Evolutionary conservation across 1,140 invertebrate genomes (phyloP), one percentile per base, ranked within the genome.

Genomic region (Eupristina koningsbergeri): DNA sequence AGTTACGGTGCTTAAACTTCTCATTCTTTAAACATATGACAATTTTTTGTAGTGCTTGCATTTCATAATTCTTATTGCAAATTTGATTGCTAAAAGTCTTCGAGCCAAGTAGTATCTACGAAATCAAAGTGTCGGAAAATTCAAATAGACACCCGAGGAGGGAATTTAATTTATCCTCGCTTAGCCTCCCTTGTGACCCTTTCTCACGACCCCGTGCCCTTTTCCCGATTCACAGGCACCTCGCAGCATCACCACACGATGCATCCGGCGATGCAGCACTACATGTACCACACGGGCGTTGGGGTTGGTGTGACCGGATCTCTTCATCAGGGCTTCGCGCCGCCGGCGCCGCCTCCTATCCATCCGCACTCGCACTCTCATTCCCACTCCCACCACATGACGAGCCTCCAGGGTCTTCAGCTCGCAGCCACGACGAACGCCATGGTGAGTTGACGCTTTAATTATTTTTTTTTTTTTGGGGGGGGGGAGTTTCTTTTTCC

Each of bases 381-480:
- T 89, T 92, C 92, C 78, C 91, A 92, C 88, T 92, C 92, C 61
- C 92, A 93, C 88, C 93, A 93, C 89, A 93, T 93, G 92, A 90
- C 92, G 81, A 92, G 92, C 89, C 90, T 93, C 82, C 92, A 93
- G 90, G 91, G 93, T 89, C 90, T 93, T 87, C 91, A 93, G 85
- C 87, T 93, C 64, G 91, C 93, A 61, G 91, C 93, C 84, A 93
- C 93, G 87, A 93, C 93, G 88, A 93, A 93, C 88, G 92, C 92
- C 76, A 94, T 93, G 93, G 93, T 94, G 85, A 93, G 93, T 90
- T 61, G 17, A 67, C 41, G 69, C 41, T 73, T 74, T 15, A 41
- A 22, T 74, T 39, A n/a, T n/a, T n/a, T n/a, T n/a, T n/a, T n/a
- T n/a, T n/a, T n/a, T n/a, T n/a, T n/a, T n/a, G n/a, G n/a, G n/a